Conservation (phyloP, 2,113 vertebrate genomes). For the Chinchilla lanigera region DNA sequence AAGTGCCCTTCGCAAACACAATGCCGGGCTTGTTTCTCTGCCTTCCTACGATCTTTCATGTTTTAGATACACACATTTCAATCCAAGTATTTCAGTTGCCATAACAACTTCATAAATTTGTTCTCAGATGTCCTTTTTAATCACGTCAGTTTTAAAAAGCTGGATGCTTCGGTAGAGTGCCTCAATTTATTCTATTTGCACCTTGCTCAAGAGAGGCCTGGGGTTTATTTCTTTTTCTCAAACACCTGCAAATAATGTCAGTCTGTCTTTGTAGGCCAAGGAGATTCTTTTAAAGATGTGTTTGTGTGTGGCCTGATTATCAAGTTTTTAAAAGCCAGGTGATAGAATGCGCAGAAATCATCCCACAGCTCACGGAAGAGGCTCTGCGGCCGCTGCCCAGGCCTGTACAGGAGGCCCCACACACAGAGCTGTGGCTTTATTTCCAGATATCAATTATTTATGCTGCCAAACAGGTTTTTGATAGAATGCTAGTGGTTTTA, state of each 20-base stretch:
- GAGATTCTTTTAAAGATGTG: conserved; percentile 69
- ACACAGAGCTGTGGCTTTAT: neutral
- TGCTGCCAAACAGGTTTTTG: conserved; percentile 65
- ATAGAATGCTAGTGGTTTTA: conserved; percentile 66
- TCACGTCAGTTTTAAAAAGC: conserved; percentile 82
- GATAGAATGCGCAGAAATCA: conserved; percentile 85
- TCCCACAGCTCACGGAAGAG: conserved; percentile 65
- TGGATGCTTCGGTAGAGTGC: conserved; percentile 64
- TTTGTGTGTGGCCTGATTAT: conserved; percentile 78
- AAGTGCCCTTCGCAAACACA: conserved; percentile 78
- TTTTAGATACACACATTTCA: conserved; percentile 84
- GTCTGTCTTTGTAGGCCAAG: conserved; percentile 61
- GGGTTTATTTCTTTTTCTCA: conserved; percentile 70
- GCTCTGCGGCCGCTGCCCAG: neutral
- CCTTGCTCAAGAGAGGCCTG: conserved; percentile 70
- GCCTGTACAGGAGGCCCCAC: conserved; percentile 55
- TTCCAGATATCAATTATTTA: conserved; percentile 75
- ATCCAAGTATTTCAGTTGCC: conserved; percentile 87
- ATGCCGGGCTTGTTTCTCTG: conserved; percentile 72
- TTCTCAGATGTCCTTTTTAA: conserved; percentile 84
- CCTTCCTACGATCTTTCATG: conserved; percentile 80
- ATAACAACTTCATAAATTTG: conserved; percentile 88
- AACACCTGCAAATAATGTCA: conserved; percentile 76
- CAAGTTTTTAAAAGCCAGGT: conserved; percentile 87
- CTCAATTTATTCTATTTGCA: conserved; percentile 78